Percentiles rank a stretch among this genome's conserved stretches.
These are phyloP conservation scores for Drosophila kanekoi DNA, from an alignment of 2,888 invertebrate genomes.

Conservation along the genomic window DNA sequence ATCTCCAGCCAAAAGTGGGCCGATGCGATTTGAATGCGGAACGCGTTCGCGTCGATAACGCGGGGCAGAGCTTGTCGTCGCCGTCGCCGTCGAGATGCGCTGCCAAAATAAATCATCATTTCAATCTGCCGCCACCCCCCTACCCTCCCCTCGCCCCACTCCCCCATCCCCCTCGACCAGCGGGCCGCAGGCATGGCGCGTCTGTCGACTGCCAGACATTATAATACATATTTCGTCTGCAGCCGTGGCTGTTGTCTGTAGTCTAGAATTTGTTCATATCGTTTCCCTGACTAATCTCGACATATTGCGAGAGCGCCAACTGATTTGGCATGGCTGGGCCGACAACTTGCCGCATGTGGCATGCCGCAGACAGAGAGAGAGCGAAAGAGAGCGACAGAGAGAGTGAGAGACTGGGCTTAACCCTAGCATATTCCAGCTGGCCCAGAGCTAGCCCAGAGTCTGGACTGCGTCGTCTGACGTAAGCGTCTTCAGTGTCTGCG, in stretches of 20 bases:
- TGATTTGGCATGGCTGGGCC: conserved; percentile 21
- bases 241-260: conserved; percentile 55
- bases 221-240: conserved; percentile 73
- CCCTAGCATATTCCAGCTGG: conserved; percentile 7
- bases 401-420: conserved; percentile 2
- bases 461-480: conserved; percentile 54
- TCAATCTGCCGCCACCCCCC: conserved; percentile 50
- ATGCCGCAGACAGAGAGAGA: background rate
- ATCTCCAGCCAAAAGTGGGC: conserved; percentile 72
- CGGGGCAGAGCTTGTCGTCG: conserved; percentile 10
- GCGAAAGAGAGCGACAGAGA: background rate
- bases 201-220: conserved; percentile 75
- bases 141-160: conserved; percentile 11
- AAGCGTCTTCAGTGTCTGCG: conserved; percentile 44
- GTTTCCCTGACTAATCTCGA: conserved; percentile 68
- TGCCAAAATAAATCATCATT: conserved; percentile 80
- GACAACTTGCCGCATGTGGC: conserved; percentile 13
- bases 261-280: conserved; percentile 55
- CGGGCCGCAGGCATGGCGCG: conserved; percentile 29
- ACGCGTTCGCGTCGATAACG: conserved; percentile 64
- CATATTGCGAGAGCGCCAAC: conserved; percentile 38
- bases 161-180: background rate
- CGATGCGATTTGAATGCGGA: conserved; percentile 77
- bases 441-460: conserved; percentile 30
- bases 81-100: conserved; percentile 36